These are phyloP conservation scores for Cassiopea andromeda DNA, from an alignment of 30 jellyfish, hydroid and myxozoan genomes.

Conservation along the genomic window DNA sequence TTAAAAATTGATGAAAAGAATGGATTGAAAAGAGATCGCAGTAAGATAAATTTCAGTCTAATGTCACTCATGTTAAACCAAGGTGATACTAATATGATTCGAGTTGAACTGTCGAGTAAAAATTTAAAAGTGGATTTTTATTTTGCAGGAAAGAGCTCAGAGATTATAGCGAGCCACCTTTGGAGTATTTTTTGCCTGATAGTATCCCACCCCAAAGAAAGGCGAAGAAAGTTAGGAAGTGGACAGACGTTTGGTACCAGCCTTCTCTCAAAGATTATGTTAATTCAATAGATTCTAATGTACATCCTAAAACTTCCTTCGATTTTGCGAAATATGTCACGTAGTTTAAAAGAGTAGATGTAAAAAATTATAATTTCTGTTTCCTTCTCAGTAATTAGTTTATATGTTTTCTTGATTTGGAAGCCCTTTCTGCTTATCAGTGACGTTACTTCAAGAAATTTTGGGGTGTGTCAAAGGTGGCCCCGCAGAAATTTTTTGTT, in stretches of 20 bases:
- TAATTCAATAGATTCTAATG: too few relatives aligned
- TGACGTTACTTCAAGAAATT: too few relatives aligned
- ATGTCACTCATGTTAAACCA: too few relatives aligned
- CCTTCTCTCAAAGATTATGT: constrained; percentile 2
- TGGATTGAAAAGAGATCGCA: neutral
- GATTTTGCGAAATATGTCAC: constrained; percentile 30
- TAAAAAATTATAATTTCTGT: too few relatives aligned
- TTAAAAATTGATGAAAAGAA: too few relatives aligned
- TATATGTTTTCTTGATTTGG: too few relatives aligned
- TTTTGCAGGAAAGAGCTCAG: constrained; percentile 12
- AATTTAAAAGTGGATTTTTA: neutral
- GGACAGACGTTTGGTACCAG: constrained; percentile 21
- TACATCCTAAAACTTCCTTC: neutral
- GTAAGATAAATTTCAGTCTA: too few relatives aligned
- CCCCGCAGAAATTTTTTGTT: too few relatives aligned
- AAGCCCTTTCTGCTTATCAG: too few relatives aligned
- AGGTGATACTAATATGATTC: neutral
- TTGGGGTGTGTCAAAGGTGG: too few relatives aligned
- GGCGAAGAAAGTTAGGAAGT: constrained; percentile 1
- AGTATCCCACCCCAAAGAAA: constrained; percentile 25
- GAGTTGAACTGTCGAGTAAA: neutral
- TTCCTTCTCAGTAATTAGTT: too few relatives aligned
- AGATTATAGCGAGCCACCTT: constrained; percentile 8
- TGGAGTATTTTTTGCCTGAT: constrained; percentile 44
- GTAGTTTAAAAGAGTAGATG: neutral